A percentile compares a stretch with the other conserved stretches of the same genome.
Conservation (phyloP, 2,888 invertebrate genomes). For the Zelleria hepariella region DNA sequence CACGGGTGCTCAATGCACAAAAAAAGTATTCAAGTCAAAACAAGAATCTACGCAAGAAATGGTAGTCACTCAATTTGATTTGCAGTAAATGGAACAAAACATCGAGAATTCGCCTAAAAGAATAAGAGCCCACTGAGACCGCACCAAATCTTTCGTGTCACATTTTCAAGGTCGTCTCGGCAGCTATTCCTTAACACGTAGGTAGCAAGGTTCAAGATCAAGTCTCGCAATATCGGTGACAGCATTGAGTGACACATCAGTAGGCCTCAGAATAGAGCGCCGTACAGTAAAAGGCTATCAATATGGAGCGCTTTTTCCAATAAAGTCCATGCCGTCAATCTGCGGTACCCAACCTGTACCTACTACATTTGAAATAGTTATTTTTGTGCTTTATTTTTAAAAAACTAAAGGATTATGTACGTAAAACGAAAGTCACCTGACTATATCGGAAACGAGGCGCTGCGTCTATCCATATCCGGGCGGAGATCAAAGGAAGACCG, state of each 20-base stretch:
- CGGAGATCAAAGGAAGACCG: too few species aligned
- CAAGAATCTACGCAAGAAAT: too few species aligned
- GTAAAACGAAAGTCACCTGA: too few species aligned
- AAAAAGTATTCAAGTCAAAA: too few species aligned
- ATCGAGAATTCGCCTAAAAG: not conserved
- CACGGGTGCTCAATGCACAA: too few species aligned
- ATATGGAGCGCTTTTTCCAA: not conserved
- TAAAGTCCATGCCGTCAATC: not conserved
- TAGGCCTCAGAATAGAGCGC: not conserved
- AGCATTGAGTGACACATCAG: not conserved
- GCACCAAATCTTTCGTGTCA: not conserved
- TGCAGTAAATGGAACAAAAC: too few species aligned
- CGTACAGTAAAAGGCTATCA: not conserved
- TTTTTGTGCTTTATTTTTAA: too few species aligned
- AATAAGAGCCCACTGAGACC: not conserved
- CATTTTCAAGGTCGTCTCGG: not conserved
- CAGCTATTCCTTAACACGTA: too few species aligned
- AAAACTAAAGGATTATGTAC: too few species aligned
- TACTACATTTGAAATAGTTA: not conserved
- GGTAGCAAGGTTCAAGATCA: not conserved
- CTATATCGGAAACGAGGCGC: too few species aligned
- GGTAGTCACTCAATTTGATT: too few species aligned
- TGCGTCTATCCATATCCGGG: too few species aligned
- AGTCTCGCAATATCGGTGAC: not conserved
- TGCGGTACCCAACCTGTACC: not conserved